These are phyloP conservation scores for Megaceryle alcyon DNA, from an alignment of 2,797 vertebrate species.

Conservation along the genomic window DNA sequence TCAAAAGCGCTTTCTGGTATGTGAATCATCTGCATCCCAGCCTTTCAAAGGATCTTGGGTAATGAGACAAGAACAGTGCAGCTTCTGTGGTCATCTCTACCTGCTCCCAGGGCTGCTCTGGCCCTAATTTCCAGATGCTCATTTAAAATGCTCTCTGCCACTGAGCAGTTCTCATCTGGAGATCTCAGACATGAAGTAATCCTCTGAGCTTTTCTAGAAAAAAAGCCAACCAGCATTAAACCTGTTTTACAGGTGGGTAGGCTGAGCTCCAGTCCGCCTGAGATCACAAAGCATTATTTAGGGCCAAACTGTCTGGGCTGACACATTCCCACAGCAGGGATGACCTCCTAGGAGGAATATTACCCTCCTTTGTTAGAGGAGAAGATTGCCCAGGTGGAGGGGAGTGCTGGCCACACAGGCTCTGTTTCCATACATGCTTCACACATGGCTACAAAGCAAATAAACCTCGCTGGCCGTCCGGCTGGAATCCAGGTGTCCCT, in stretches of 20 bases:
- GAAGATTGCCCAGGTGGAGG: not conserved
- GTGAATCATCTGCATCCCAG: conserved; percentile 11
- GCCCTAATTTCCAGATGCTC: not conserved
- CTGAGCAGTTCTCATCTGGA: not conserved
- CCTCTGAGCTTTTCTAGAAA: conserved; percentile 4
- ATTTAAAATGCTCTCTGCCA: not conserved
- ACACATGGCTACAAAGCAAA: not conserved
- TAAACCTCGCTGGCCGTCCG: not conserved
- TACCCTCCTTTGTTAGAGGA: not conserved
- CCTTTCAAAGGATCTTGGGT: not conserved
- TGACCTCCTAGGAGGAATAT: not conserved
- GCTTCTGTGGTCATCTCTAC: not conserved
- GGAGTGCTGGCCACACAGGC: not conserved
- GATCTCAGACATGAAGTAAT: conserved; percentile 40
- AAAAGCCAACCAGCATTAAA: not conserved
- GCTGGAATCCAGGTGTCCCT: not conserved
- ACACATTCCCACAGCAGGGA: not conserved
- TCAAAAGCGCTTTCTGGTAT: conserved; percentile 18
- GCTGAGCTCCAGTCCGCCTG: not conserved
- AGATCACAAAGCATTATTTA: not conserved
- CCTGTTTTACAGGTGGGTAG: conserved; percentile 37
- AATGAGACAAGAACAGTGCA: not conserved
- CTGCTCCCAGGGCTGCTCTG: not conserved
- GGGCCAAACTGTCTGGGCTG: not conserved
- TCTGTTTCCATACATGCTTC: not conserved